phyloP scores from a whole-genome alignment of 1,140 invertebrate genomes.

The Leptopilina clavipes region DNA sequence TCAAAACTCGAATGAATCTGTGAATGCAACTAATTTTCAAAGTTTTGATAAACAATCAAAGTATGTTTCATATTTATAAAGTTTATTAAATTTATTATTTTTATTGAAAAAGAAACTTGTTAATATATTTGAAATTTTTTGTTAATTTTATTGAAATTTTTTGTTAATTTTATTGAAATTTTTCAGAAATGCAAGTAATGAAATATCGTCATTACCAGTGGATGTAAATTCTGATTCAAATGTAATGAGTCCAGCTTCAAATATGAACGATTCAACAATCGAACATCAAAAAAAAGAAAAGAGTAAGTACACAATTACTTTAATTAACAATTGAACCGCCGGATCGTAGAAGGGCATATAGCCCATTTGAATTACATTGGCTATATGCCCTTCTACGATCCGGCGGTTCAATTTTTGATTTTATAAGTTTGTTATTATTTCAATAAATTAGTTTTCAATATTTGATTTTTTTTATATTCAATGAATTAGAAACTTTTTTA shows the following conservation, averaged over 20 bases:
- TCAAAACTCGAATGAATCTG: too few relatives aligned
- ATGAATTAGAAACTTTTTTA: neutral
- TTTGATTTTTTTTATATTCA: neutral
- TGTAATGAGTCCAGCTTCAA: conserved; percentile 2
- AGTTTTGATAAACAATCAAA: too few relatives aligned
- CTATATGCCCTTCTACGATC: too few relatives aligned
- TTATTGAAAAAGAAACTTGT: neutral
- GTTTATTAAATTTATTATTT: too few relatives aligned
- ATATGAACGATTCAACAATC: neutral
- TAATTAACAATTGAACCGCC: too few relatives aligned
- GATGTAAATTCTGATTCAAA: conserved; percentile 14
- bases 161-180: neutral
- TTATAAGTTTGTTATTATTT: too few relatives aligned
- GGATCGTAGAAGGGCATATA: too few relatives aligned
- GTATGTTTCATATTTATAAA: too few relatives aligned
- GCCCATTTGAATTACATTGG: too few relatives aligned
- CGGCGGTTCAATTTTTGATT: too few relatives aligned
- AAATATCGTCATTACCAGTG: neutral
- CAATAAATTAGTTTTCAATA: too few relatives aligned
- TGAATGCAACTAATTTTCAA: too few relatives aligned
- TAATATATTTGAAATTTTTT: neutral
- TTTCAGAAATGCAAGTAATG: neutral
- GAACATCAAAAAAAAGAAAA: neutral
- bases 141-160: neutral
- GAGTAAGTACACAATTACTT: neutral